These are phyloP conservation scores for Rhadinocentrus ornatus DNA, from an alignment of 2,797 vertebrate species.

Conservation along the genomic window DNA sequence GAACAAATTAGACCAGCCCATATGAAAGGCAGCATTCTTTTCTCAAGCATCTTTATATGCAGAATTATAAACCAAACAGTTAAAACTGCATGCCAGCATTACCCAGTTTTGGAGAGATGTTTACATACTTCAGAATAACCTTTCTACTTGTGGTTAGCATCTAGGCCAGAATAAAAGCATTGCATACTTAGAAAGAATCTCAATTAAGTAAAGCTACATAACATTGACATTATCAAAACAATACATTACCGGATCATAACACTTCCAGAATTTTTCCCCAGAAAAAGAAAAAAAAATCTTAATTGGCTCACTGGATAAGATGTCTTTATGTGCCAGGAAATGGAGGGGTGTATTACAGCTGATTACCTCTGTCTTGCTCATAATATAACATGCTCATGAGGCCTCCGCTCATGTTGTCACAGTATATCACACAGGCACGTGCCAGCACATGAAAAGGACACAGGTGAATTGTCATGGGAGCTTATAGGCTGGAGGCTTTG, in stretches of 20 bases:
- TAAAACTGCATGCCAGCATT: neutral
- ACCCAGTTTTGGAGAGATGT: constrained; percentile 3
- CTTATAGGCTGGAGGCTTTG: constrained; percentile 54
- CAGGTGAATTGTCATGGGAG: constrained; percentile 73
- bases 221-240: constrained; percentile 18
- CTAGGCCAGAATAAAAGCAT: constrained; percentile 23
- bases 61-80: neutral
- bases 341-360: constrained; percentile 37
- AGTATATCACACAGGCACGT: constrained; percentile 60
- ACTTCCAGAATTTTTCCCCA: constrained; percentile 8
- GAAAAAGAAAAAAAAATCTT: constrained; percentile 8
- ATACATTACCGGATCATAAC: constrained; percentile 18
- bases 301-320: constrained; percentile 33
- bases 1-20: neutral
- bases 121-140: constrained; percentile 1
- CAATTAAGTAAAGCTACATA: constrained; percentile 35
- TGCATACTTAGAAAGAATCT: constrained; percentile 11
- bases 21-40: neutral
- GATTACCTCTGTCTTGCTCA: constrained; percentile 54
- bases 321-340: constrained; percentile 27
- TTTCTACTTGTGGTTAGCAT: constrained; percentile 6
- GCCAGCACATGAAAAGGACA: constrained; percentile 66
- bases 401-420: constrained; percentile 45
- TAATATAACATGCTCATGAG: constrained; percentile 57
- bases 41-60: neutral